Base-by-base conservation (phyloP, 1,140 invertebrate genomes). In the Bombus haemorrhoidalis region DNA sequence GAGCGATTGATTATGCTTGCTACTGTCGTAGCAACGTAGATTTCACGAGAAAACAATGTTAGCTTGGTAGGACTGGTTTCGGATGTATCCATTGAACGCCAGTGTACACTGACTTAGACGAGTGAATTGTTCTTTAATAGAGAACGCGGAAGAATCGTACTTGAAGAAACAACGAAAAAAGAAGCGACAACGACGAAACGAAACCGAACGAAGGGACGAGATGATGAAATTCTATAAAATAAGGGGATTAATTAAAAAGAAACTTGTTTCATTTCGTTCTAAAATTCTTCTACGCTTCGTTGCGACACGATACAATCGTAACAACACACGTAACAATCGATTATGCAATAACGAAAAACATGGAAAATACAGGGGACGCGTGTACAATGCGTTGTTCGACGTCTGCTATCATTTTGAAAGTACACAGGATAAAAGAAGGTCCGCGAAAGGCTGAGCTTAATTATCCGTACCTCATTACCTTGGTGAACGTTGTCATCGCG, bases 1-100 rank as follows among this genome's bases (percentile, higher is more conserved):
- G 86, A 91, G 88, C 78, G 89, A 90, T 93, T 93, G 90, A 93
- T 93, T 93, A 93, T 92, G 90, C 78, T 85, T 69, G 78, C 37
- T 43, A 88, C 87, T 87, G 18, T 47, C 8, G 68, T n/a, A n/a
- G n/a, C 39, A 79, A 32, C 83, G 64, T 32, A 53, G 62, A 47
- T 10, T 74, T 15, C 6, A 22, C 39, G 53, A 43, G 22, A 47
- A 37, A 53, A 83, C 37, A 77, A 69, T 69, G 43, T 83, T 68
- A 77, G 57, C 28, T 32, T n/a, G 22, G 13, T 25, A 62, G n/a
- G 62, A 41, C 32, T 37, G 28, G 12, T 43, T 41, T 34, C 25
- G 39, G 12, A 2, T 34, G 15, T 6, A 66, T 18, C 2, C 59
- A 62, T n/a, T 62, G 28, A 62, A n/a, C 10, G 59, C 3, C 28